phyloP scores from a whole-genome alignment of 2,888 invertebrate genomes.

The Helleia helle region DNA sequence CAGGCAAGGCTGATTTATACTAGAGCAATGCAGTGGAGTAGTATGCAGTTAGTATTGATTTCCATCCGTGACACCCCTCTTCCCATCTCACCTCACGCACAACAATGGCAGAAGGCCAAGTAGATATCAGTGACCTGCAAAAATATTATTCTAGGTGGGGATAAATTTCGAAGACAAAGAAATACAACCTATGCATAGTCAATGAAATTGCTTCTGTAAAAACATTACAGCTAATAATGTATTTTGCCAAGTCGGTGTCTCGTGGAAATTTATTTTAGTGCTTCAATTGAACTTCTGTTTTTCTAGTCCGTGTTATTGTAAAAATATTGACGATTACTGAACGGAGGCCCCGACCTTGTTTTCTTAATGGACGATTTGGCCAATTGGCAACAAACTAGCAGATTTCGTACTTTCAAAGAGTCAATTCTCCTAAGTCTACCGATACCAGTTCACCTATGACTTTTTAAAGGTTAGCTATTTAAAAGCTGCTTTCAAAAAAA shows the following conservation, averaged over 20 bases:
- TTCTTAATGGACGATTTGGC: too few relatives aligned
- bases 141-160: slow-evolving; percentile 18
- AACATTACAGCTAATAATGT: slow-evolving; percentile 2
- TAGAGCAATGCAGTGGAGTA: slow-evolving; percentile 71
- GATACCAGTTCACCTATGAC: too few relatives aligned
- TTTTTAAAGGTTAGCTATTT: too few relatives aligned
- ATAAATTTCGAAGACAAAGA: slow-evolving; percentile 3
- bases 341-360: too few relatives aligned
- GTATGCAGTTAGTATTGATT: slow-evolving; percentile 75
- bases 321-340: too few relatives aligned
- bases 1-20: slow-evolving; percentile 66
- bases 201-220: slow-evolving; percentile 1
- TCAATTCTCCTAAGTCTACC: too few relatives aligned
- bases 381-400: too few relatives aligned
- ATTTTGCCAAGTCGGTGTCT: not conserved
- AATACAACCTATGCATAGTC: slow-evolving; percentile 1
- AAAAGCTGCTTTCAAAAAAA: too few relatives aligned
- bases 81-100: slow-evolving; percentile 63
- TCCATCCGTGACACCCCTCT: slow-evolving; percentile 60
- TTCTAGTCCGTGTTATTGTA: not conserved
- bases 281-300: not conserved
- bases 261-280: not conserved
- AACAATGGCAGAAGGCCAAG: slow-evolving; percentile 63
- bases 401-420: too few relatives aligned
- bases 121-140: slow-evolving; percentile 21